Evolutionary conservation across 2,113 vertebrate species (phyloP), one percentile per base, ranked within the genome.

Genomic region (Triplophysa tibetana): DNA sequence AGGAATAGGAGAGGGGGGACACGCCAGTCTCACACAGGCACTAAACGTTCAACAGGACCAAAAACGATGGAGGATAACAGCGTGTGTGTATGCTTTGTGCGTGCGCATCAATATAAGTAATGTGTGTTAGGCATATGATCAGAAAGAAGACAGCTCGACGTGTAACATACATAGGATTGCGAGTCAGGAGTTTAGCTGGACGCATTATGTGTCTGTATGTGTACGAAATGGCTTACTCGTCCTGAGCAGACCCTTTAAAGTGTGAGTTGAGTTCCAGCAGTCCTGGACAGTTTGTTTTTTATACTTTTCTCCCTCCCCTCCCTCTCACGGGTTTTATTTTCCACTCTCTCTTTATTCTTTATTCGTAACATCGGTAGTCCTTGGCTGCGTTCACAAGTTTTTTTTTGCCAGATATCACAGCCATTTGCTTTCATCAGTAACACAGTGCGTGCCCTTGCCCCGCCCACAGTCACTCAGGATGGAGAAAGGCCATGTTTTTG

Each of bases 131-230:
- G 79, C 23, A 83, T 84, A 78, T 80, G 65, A 77, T 67, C 60
- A 68, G 84, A 82, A 84, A 58, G 81, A 61, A 85, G 80, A 83
- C 45, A 76, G 80, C 69, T 67, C 58, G 66, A 77, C 89, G 89
- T 91, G 89, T 90, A 93, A 91, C 88, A 87, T 86, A 85, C 84
- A 86, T 41, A 69, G 83, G 38, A 70, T 24, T 41, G 68, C 14
- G 87, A 79, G 83, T 78, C 65, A 61, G 80, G 14, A 82, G 68
- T 45, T 66, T 67, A 78, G 76, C 78, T 84, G 82, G 70, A 63
- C 69, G 58, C 65, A 33, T 76, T 79, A 72, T 83, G 78, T 74
- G 76, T 45, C 83, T 80, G 82, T 60, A 52, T 65, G 38, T 75
- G 80, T 84, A 62, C 68, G 78, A 64, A 80, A 86, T 74, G 79